Conservation (phyloP, 2,113 vertebrate genomes). For the Cryptotis parvus region DNA sequence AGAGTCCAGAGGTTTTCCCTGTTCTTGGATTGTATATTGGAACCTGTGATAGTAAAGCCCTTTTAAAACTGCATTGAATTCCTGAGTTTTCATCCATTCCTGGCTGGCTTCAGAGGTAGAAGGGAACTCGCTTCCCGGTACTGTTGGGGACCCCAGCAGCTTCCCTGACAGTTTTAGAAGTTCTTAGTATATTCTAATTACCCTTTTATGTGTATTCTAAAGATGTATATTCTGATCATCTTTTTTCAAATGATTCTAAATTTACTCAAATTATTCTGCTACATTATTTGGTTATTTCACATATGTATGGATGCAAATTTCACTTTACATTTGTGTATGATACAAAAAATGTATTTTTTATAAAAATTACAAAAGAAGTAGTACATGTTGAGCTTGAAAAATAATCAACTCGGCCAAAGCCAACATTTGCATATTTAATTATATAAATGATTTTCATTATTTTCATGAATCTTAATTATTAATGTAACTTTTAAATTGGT, state of each 20-base stretch:
- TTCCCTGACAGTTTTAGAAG: too few relatives aligned
- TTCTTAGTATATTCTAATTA: slow-evolving; percentile 14
- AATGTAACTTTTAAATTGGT: not conserved
- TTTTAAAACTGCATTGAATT: too few relatives aligned
- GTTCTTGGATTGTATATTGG: too few relatives aligned
- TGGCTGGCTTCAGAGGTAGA: too few relatives aligned
- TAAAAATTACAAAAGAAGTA: not conserved
- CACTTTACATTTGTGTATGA: not conserved
- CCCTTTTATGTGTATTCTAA: too few relatives aligned
- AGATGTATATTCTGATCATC: not conserved
- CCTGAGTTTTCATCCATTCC: too few relatives aligned
- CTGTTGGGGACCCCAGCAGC: too few relatives aligned
- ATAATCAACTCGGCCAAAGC: not conserved
- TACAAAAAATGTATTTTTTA: not conserved
- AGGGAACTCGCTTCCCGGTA: too few relatives aligned
- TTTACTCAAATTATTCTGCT: slow-evolving; percentile 8
- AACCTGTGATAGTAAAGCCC: too few relatives aligned
- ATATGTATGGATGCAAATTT: not conserved
- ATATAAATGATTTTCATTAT: slow-evolving; percentile 16
- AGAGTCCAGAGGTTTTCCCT: too few relatives aligned
- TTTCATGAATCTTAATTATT: slow-evolving; percentile 18
- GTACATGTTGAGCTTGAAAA: not conserved
- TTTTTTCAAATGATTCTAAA: not conserved
- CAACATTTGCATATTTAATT: not conserved
- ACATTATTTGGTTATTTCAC: not conserved